A percentile compares a stretch with the other conserved stretches of the same genome.
Evolutionary conservation across 2,113 vertebrate genomes (phyloP).

Genomic region (Calypte anna): DNA sequence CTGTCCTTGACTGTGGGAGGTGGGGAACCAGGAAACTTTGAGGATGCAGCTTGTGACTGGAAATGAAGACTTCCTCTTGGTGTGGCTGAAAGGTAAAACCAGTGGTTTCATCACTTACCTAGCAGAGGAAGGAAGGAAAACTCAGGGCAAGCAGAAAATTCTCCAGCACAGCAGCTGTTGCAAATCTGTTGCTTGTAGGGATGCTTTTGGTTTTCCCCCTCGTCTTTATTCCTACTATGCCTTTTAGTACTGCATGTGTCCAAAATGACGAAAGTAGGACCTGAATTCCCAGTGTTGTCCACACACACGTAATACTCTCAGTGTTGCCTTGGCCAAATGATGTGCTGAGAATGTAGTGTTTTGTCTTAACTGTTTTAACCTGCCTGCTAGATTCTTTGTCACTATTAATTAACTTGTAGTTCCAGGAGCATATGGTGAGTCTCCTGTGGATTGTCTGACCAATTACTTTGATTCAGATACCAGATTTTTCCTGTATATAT

Average conservation of each 20-base stretch:
- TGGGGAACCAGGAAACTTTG: background rate
- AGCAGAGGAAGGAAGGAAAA: background rate
- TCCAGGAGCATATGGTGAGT: background rate
- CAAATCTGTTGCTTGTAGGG: background rate
- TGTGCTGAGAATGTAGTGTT: background rate
- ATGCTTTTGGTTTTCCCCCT: background rate
- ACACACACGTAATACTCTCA: background rate
- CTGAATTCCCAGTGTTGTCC: background rate
- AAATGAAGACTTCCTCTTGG: background rate
- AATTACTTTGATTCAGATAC: background rate
- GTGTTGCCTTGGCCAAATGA: background rate
- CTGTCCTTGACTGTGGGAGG: background rate
- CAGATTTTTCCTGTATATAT: background rate
- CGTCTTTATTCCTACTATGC: background rate
- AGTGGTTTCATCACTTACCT: background rate
- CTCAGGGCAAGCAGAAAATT: background rate
- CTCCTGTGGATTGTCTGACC: background rate
- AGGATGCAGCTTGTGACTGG: background rate
- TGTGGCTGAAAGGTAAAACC: background rate
- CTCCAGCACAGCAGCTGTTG: background rate
- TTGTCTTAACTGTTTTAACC: constrained; percentile 14
- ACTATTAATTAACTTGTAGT: background rate
- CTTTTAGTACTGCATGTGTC: background rate
- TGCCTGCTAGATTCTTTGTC: background rate
- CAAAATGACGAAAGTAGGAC: background rate